Evolutionary conservation across 2,888 invertebrate genomes (phyloP), one percentile per base, ranked within the genome.

Genomic region (Deilephila elpenor): DNA sequence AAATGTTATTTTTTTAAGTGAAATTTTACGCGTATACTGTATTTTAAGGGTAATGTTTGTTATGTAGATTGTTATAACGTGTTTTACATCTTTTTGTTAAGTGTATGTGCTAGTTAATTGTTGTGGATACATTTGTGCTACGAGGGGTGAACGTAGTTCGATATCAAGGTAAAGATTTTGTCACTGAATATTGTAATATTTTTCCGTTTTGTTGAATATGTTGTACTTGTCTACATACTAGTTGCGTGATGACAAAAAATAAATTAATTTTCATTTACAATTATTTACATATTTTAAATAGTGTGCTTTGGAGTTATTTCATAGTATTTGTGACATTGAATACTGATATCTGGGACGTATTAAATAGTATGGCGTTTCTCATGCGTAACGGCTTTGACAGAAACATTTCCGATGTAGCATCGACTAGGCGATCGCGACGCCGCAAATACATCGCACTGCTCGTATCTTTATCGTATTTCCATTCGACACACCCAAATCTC

Each of bases 91-190:
- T 79, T 86, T 88, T 78, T 76, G 86, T 91, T 87, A 76, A 80
- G 90, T 91, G 92, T 82, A 75, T 86, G 91, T 93, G 90, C 78
- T 84, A 84, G 81, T 88, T 85, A 86, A 85, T 83, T 88, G 89
- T 91, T 88, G 89, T 91, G 89, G 82, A 86, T 79, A 79, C 77
- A 78, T 76, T 78, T 82, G 80, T 84, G 83, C 80, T 79, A 73
- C 71, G 82, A 77, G 80, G 80, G 79, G 79, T 78, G 80, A 82
- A 79, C 76, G 78, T 81, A 84, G 87, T 85, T 84, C 84, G 81
- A 85, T 86, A 84, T 75, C 79, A 85, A 89, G 89, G 91, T 90
- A 88, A 83, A 79, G 75, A 79, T 78, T 79, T 61, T 70, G 70
- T 70, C 17, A 34, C 75, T 25, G 2, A 25, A 25, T 51, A 64